Base-by-base conservation (phyloP, 1,140 invertebrate species). In the Babylonia areolata region DNA sequence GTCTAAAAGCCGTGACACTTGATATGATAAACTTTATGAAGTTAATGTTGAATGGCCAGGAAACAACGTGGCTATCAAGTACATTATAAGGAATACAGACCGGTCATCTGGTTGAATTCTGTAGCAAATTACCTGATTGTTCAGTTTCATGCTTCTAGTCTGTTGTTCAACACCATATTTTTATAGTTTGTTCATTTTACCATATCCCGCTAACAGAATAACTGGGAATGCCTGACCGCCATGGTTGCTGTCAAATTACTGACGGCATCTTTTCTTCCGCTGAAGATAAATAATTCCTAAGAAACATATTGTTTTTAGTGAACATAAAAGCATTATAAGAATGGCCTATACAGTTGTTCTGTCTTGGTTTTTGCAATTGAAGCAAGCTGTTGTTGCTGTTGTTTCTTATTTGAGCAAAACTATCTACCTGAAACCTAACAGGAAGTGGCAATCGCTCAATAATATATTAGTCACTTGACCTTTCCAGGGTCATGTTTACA, bases 121-220 rank as follows among this genome's bases (percentile, higher is more conserved):
- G 46, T 51, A 58, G 5, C n/a, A 35, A 77, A 2, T 80, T 42
- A 87, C 86, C 83, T 87, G 39, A 35, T 85, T 87, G 51, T 37
- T 85, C 37, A 87, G 46, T 54, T 37, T 85, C 86, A 87, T 87
- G 58, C 12, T 87, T 64, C n/a, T 64, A 23, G 5, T 28, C 28
- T 28, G 15, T 5, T 64, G 23, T 5, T 64, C 58, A 23, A 23
- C 28, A 0, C 28, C 78, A 31, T 9, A 9, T 6, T 80, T 80
- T 33, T 11, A 33, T 33, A 31, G 15, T 15, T 6, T 31, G 11
- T 54, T 80, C 2, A 23, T 35, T 51, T 23, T 20, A 58, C 20
- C 9, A 54, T 12, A 81, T 11, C 28, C 23, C 58, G 15, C 20
- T 64, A 23, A n/a, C 58, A 28, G 58, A 64, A 64, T 23, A 64